These are phyloP conservation scores for Microplitis mediator DNA, from an alignment of 1,140 invertebrate species.

Conservation along the genomic window DNA sequence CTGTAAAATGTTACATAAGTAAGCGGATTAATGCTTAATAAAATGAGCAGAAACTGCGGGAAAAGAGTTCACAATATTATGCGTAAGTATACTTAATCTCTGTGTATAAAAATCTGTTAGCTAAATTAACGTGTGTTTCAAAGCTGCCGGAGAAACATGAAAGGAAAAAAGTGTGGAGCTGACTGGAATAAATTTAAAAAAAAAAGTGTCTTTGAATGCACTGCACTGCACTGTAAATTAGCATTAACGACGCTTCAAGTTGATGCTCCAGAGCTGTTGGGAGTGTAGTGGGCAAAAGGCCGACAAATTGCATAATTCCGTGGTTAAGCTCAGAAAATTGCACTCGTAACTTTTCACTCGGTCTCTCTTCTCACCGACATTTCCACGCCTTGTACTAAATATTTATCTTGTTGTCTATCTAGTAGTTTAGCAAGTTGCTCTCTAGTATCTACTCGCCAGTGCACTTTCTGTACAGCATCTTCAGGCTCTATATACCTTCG, in stretches of 20 bases:
- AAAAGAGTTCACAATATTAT: too few species aligned
- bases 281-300: slow-evolving; percentile 16
- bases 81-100: too few species aligned
- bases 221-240: slow-evolving; percentile 18
- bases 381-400: neutral
- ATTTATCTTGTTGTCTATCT: neutral
- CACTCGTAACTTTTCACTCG: slow-evolving; percentile 19
- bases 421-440: neutral
- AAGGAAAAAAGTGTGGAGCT: too few species aligned
- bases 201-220: neutral
- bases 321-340: slow-evolving; percentile 33
- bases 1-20: too few species aligned
- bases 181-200: too few species aligned
- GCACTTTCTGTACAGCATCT: neutral
- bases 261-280: too few species aligned
- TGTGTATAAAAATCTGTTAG: too few species aligned
- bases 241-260: slow-evolving; percentile 7
- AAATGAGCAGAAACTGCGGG: too few species aligned
- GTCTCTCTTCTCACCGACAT: neutral
- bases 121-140: too few species aligned
- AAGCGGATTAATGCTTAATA: too few species aligned
- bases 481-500: too few species aligned
- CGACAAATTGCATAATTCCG: slow-evolving; percentile 34
- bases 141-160: neutral
- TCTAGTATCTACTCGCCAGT: neutral